These are phyloP conservation scores for Phrynocephalus vlangalii DNA, from an alignment of 2,797 vertebrate genomes.

Conservation along the genomic window DNA sequence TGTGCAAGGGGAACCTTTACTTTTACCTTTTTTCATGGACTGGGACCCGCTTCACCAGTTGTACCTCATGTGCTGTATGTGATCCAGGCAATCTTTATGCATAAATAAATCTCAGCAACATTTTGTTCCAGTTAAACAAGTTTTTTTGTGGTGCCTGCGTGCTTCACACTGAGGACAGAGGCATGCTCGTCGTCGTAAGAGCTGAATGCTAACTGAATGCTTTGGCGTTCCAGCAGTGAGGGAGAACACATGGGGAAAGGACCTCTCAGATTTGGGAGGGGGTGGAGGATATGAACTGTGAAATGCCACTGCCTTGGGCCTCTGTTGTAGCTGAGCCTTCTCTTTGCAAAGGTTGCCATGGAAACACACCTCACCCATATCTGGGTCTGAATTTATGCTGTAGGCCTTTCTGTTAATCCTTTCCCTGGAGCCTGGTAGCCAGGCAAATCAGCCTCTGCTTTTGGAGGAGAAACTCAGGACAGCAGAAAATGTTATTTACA, in stretches of 20 bases:
- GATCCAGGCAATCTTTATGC: too few relatives aligned
- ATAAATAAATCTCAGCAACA: neutral
- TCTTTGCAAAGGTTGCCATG: constrained; percentile 43
- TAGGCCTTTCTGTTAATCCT: neutral
- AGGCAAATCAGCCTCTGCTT: neutral
- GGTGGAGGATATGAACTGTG: constrained; percentile 4
- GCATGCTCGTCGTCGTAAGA: neutral
- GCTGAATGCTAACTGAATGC: neutral
- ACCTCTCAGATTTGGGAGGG: neutral
- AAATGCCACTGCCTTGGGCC: constrained; percentile 1
- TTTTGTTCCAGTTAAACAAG: neutral
- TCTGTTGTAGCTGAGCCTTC: constrained; percentile 32
- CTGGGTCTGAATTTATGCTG: constrained; percentile 40
- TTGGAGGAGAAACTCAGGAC: neutral
- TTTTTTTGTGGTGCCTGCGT: neutral
- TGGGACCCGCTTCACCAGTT: too few relatives aligned
- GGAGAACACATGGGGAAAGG: neutral
- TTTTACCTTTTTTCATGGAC: too few relatives aligned
- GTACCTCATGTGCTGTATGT: too few relatives aligned
- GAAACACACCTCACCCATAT: constrained; percentile 30
- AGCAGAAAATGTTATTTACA: neutral
- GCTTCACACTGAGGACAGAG: neutral
- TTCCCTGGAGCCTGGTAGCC: neutral
- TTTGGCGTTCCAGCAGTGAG: neutral
- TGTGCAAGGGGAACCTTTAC: too few relatives aligned